Evolutionary conservation across 1,140 invertebrate species (phyloP).

Genomic region (Microplitis mediator): DNA sequence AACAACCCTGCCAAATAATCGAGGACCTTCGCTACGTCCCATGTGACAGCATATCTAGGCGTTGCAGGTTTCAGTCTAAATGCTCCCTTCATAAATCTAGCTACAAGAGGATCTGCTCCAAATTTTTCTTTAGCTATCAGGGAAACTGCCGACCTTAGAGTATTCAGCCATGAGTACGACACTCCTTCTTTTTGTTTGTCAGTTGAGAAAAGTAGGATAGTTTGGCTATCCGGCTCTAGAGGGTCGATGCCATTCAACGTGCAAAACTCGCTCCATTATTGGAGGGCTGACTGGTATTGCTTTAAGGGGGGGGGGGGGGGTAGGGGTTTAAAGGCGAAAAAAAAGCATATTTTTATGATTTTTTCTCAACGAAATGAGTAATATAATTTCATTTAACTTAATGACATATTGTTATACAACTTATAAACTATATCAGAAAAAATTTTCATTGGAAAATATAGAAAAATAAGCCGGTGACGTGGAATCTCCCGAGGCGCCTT

Average conservation of each 20-base stretch:
- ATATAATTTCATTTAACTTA: no score
- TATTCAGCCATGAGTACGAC: background rate
- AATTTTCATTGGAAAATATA: no score
- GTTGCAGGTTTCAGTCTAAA: background rate
- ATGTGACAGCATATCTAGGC: background rate
- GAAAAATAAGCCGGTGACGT: no score
- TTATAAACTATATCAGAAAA: no score
- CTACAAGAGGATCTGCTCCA: background rate
- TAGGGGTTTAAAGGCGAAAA: no score
- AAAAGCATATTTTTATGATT: no score
- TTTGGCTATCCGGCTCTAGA: background rate
- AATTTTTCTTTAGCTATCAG: background rate
- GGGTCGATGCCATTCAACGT: background rate
- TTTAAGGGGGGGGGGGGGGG: no score
- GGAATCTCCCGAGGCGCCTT: no score
- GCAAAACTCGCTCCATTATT: conserved; percentile 7
- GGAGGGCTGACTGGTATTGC: conserved; percentile 17
- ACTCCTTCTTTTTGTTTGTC: background rate
- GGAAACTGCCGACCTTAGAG: background rate
- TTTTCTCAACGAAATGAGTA: no score
- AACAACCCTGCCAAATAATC: background rate
- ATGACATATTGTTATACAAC: no score
- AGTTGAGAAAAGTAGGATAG: background rate
- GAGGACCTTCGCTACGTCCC: background rate
- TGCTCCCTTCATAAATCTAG: background rate